Evolutionary conservation across 2,888 invertebrate genomes (phyloP), one percentile per base, ranked within the genome.

Genomic region (Glaucopsyche alexis): DNA sequence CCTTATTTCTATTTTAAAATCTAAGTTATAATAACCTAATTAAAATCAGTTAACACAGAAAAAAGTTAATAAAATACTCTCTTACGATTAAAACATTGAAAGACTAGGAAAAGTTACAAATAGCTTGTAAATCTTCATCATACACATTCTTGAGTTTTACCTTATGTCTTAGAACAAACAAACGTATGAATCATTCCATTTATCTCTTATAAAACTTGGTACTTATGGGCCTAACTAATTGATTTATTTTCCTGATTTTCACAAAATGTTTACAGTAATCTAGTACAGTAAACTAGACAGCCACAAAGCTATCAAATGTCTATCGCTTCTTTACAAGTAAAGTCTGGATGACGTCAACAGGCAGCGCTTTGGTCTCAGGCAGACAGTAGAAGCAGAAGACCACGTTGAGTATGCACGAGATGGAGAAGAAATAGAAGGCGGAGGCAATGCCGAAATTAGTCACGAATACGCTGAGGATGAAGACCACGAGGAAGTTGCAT

Each of bases 401-500:
- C 0, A 80, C 80, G 0, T 85, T 82, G 0, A 82, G 40, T 72
- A 86, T 79, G 73, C 87, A 82, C 16, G 84, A 75, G 1, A 14
- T 50, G 0, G 84, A 80, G 77, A 89, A 89, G 55, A 87, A 64
- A 76, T 86, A 89, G 80, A 89, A 89, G 2, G 88, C 81, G 0
- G 84, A 82, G 0, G 86, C 87, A 49, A 88, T 77, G 0, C 88
- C 88, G 2, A 88, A 79, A 1, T 81, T 79, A 0, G 78, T 76
- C 2, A 87, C 82, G 29, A 87, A 78, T 0, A 87, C 87, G 65
- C 84, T 86, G 81, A 87, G 87, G 72, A 85, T 83, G 77, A 85
- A 84, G 5, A 89, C 82, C n/a, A 86, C 80, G 0, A 85, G 64
- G 67, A 85, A 88, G 77, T 83, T 85, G 80, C 86, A 85, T 7